Evolutionary conservation across 2,113 vertebrate genomes (phyloP).

Genomic region (Odocoileus hemionus): DNA sequence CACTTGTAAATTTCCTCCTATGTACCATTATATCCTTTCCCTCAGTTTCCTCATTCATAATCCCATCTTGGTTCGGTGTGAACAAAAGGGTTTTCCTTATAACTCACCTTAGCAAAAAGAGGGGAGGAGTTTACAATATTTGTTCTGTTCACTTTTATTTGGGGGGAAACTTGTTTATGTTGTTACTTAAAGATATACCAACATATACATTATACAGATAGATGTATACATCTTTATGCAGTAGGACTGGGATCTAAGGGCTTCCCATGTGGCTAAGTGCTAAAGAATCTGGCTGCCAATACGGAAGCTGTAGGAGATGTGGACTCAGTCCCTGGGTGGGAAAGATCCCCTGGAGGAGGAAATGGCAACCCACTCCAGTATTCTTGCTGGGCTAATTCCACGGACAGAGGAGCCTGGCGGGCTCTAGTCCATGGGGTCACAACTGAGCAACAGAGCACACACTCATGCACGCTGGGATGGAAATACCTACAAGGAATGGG

Average conservation of each 20-base stretch:
- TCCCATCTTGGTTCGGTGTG: background rate
- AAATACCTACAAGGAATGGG: background rate
- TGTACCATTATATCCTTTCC: background rate
- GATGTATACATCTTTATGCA: background rate
- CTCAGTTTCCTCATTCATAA: background rate
- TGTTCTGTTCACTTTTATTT: background rate
- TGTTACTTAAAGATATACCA: background rate
- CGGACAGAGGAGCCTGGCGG: background rate
- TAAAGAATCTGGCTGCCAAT: background rate
- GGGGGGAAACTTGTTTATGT: background rate
- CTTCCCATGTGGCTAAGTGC: background rate
- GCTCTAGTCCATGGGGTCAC: background rate
- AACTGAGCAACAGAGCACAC: background rate
- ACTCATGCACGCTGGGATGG: background rate
- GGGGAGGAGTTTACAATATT: background rate
- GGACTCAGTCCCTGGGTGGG: background rate
- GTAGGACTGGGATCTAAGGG: background rate
- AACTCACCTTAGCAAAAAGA: background rate
- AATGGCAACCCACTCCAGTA: background rate
- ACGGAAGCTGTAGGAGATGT: fast-evolving
- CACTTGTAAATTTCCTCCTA: background rate
- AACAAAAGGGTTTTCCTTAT: background rate
- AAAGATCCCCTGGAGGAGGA: background rate
- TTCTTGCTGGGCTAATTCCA: background rate
- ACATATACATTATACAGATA: background rate